Conservation (phyloP, 2,113 vertebrate species). For the Dipodomys stephensi region DNA sequence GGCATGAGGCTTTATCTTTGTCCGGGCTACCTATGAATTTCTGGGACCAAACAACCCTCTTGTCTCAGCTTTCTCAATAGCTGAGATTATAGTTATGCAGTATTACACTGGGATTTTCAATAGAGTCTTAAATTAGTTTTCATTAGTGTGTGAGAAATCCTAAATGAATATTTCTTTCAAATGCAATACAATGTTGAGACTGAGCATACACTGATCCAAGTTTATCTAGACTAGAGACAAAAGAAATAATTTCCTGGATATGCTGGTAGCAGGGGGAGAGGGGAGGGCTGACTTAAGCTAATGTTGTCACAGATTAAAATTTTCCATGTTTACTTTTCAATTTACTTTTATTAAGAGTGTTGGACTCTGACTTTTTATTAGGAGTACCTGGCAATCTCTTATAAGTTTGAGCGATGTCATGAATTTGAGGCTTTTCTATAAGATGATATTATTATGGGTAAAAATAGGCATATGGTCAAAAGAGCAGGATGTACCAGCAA, state of each 20-base stretch:
- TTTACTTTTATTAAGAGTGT: background rate
- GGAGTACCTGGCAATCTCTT: background rate
- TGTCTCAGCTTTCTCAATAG: background rate
- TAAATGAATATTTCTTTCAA: background rate
- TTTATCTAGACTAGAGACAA: background rate
- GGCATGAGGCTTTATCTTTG: background rate
- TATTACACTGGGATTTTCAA: background rate
- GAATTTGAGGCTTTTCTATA: background rate
- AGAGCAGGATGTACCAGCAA: background rate
- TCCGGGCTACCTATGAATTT: background rate
- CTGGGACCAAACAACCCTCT: too few relatives aligned
- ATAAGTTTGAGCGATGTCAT: background rate
- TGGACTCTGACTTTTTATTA: background rate
- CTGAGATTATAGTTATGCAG: background rate
- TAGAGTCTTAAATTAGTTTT: constrained; percentile 16
- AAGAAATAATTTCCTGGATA: background rate
- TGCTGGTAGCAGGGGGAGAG: background rate
- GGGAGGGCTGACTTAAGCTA: background rate
- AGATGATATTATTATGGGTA: too few relatives aligned
- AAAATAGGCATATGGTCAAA: background rate
- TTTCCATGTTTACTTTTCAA: background rate
- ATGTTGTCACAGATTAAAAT: background rate
- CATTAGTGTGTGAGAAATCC: background rate
- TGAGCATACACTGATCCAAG: background rate
- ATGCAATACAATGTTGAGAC: background rate